Evolutionary conservation across 2,797 vertebrate genomes (phyloP), one percentile per base, ranked within the genome.

Genomic region (Propithecus deckenii): DNA sequence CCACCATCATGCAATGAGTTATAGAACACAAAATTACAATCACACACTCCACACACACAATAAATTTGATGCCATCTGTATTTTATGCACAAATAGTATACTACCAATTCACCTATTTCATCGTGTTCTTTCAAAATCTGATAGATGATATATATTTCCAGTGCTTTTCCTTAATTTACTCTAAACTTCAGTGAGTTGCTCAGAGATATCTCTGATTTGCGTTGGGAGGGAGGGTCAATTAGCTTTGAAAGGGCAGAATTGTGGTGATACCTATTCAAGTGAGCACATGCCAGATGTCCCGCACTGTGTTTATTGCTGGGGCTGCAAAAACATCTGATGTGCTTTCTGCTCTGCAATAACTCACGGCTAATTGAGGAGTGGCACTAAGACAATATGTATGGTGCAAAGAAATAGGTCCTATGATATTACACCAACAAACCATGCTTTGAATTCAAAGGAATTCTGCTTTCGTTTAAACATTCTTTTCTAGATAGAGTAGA

Each of bases 251-350:
- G 35, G 57, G n/a, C 4, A 85, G 46, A 89, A 43, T 7, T 0
- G 1, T 7, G 46, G 23, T 67, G 38, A 52, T 10, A 61, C 52
- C 35, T 67, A 1, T 25, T 71, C 32, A n/a, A 0, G 22, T 43
- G 79, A 43, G 10, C 11, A 28, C 4, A 0, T 59, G 18, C 15
- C 38, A 43, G 67, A 41, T n/a, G 13, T 15, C n/a, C 8, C 15
- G 5, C 9, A 41, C 3, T 11, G 17, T 12, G 23, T 46, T 46
- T 11, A 55, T 22, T 12, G 3, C 5, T 2, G 2, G 22, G 41
- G 8, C 28, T 25, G 7, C 23, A 41, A 28, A 32, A 41, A 55
- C 13, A 25, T 0, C 15, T 6, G 5, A 48, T 2, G 0, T 2
- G 17, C 17, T 69, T 80, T n/a, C 17, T 63, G 14, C 13, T 32